Evolutionary conservation across 2,888 invertebrate genomes (phyloP).

Genomic region (Drosophila melanosoma): DNA sequence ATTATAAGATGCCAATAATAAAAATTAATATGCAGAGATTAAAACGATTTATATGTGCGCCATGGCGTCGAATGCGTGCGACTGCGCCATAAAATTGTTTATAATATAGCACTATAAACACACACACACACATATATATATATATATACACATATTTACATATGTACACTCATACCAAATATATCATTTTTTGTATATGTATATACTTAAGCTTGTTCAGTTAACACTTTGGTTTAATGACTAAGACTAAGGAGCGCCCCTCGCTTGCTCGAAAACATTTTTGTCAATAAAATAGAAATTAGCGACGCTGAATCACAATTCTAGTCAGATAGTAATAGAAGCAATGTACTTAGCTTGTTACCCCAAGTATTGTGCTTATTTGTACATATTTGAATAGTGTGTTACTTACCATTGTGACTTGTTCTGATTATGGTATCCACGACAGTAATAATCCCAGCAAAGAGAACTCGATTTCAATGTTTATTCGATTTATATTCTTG

Average conservation of each 20-base stretch:
- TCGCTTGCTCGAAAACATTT: constrained; percentile 44
- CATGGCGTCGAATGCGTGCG: constrained; percentile 65
- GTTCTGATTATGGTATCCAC: constrained; percentile 26
- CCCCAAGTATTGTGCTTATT: constrained; percentile 15
- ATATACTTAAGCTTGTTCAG: constrained; percentile 55
- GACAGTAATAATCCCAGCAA: constrained; percentile 48
- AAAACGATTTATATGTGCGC: constrained; percentile 77
- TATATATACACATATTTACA: constrained; percentile 13
- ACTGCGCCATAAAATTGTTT: constrained; percentile 65
- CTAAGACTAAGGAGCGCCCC: constrained; percentile 81
- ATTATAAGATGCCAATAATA: constrained; percentile 70
- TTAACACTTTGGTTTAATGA: constrained; percentile 71
- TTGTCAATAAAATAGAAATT: constrained; percentile 79
- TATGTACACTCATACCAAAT: constrained; percentile 21
- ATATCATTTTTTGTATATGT: neutral
- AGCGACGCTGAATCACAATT: constrained; percentile 73
- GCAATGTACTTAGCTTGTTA: constrained; percentile 15
- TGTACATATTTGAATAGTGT: constrained; percentile 17
- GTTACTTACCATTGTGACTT: constrained; percentile 77
- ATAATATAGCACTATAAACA: constrained; percentile 48
- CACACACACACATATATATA: constrained; percentile 17
- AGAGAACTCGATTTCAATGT: constrained; percentile 31
- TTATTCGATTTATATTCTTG: constrained; percentile 32
- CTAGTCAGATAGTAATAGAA: constrained; percentile 33
- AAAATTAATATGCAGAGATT: constrained; percentile 80